Conservation (phyloP, 2,888 invertebrate species). For the Ochropleura leucogaster region DNA sequence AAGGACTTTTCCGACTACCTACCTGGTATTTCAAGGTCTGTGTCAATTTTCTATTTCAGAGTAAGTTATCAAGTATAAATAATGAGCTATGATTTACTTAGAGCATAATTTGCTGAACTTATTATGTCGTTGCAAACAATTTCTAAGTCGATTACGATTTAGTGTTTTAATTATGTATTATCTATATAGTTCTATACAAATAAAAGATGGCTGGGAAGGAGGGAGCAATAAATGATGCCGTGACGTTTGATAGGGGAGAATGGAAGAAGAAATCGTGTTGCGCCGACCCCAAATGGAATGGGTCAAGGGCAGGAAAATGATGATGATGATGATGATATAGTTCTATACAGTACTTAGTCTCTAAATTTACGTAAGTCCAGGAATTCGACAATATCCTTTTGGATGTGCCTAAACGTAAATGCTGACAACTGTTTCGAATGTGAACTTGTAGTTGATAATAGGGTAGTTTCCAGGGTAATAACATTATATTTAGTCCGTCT, state of each 20-base stretch:
- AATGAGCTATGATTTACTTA: background rate
- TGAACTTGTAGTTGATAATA: background rate
- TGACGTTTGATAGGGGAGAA: too few species aligned
- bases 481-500: too few species aligned
- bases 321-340: too few species aligned
- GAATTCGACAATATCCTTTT: background rate
- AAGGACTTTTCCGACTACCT: slow-evolving; percentile 20
- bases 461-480: too few species aligned
- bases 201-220: too few species aligned
- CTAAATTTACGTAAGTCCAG: background rate
- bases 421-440: background rate
- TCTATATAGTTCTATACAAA: too few species aligned
- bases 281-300: too few species aligned
- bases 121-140: slow-evolving; percentile 6
- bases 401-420: background rate
- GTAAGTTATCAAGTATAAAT: slow-evolving; percentile 20
- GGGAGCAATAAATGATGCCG: too few species aligned
- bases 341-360: background rate
- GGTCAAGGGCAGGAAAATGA: too few species aligned
- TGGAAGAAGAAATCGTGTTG: too few species aligned
- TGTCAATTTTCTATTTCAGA: slow-evolving; percentile 8
- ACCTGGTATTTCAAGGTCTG: slow-evolving; percentile 17
- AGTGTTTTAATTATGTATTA: background rate
- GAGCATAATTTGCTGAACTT: slow-evolving; percentile 1
- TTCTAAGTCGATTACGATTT: background rate